These are phyloP conservation scores for Colletes gigas DNA, from an alignment of 1,140 invertebrate species.

Conservation along the genomic window DNA sequence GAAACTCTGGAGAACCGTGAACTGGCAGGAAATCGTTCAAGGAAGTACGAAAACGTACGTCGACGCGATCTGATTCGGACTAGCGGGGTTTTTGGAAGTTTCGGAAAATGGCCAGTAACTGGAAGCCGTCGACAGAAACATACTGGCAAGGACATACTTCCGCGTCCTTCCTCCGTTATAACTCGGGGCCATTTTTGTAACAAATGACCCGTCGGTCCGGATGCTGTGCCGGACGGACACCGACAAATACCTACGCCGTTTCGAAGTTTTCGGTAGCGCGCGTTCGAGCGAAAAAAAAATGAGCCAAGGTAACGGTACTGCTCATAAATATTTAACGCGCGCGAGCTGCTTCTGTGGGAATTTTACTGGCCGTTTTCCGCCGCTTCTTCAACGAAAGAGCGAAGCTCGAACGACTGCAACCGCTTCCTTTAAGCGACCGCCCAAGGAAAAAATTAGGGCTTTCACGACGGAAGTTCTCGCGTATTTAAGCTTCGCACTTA, in stretches of 20 bases:
- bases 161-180: constrained; percentile 52
- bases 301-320: constrained; percentile 1
- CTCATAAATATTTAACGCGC: constrained; percentile 43
- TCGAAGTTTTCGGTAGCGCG: constrained; percentile 43
- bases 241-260: constrained; percentile 57
- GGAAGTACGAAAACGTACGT: neutral
- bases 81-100: constrained; percentile 24
- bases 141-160: constrained; percentile 48
- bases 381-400: neutral
- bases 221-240: constrained; percentile 56
- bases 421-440: neutral
- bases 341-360: constrained; percentile 8
- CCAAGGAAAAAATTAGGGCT: neutral
- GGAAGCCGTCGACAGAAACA: constrained; percentile 44
- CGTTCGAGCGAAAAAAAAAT: no score
- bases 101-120: constrained; percentile 16
- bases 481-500: neutral
- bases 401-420: neutral
- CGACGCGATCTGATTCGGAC: no score
- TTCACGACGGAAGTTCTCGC: neutral
- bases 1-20: neutral
- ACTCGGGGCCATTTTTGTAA: constrained; percentile 62
- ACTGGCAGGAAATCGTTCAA: constrained; percentile 4
- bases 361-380: neutral
- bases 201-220: constrained; percentile 61